These are phyloP conservation scores for Cyrtorhinus lividipennis DNA, from an alignment of 1,140 invertebrate species.

Conservation along the genomic window DNA sequence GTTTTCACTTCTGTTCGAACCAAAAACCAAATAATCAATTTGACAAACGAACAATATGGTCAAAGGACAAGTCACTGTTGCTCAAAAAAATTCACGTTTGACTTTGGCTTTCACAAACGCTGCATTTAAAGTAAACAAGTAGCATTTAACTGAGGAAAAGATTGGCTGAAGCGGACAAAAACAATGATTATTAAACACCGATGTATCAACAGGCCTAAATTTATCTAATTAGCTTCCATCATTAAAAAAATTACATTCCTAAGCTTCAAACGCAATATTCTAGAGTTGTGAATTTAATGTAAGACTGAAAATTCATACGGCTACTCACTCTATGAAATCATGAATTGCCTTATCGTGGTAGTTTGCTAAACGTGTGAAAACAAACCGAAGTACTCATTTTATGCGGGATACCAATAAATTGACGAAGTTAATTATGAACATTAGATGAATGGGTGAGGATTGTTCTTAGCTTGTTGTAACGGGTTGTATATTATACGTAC, in stretches of 20 bases:
- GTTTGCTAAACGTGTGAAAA: too few relatives aligned
- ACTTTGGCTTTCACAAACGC: neutral
- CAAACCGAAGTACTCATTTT: too few relatives aligned
- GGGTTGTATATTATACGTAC: too few relatives aligned
- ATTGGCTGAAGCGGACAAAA: neutral
- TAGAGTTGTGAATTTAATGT: constrained; percentile 6
- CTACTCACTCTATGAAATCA: constrained; percentile 3
- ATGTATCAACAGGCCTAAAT: neutral
- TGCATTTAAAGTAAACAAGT: neutral
- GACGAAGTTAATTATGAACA: too few relatives aligned
- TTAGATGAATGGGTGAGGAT: too few relatives aligned
- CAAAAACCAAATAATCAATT: too few relatives aligned
- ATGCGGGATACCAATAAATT: too few relatives aligned
- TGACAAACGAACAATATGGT: too few relatives aligned
- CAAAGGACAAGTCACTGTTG: neutral
- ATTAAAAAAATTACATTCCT: neutral
- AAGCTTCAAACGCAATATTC: neutral
- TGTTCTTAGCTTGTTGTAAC: too few relatives aligned
- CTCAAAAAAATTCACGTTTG: neutral
- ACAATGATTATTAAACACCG: neutral
- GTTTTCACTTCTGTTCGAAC: too few relatives aligned
- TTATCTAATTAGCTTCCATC: too few relatives aligned
- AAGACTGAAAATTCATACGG: constrained; percentile 1
- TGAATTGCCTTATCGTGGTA: neutral
- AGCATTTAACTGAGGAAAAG: neutral